Evolutionary conservation across 2,888 invertebrate species (phyloP), one percentile per base, ranked within the genome.

Genomic region (Volucella bombylans): DNA sequence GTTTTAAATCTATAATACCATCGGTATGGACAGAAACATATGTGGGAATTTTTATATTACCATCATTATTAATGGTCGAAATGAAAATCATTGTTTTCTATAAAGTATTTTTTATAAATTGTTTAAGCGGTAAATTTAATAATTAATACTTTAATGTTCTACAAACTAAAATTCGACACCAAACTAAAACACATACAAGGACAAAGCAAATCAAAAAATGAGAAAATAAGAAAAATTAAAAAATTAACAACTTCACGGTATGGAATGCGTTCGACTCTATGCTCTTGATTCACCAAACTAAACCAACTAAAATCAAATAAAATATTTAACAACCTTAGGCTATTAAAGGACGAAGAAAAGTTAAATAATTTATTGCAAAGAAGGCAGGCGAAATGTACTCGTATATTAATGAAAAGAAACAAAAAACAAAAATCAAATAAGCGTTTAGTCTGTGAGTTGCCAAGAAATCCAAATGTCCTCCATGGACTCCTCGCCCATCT

Each of bases 391-490:
- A 31, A 31, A 31, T 31, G 31, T 31, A 31, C 31, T n/a, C n/a
- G n/a, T n/a, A n/a, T n/a, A 31, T 31, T 6, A 31, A 31, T 57
- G 11, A 68, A 12, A 41, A 38, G 39, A 23, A 61, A 10, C 4
- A 50, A 14, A 47, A 39, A 39, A 47, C 23, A n/a, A 1, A 47
- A 47, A 49, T 49, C 1, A 31, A 31, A 54, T 62, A 23, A 43
- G 39, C 11, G 47, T 65, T 69, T 80, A 82, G 45, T 68, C 69
- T 47, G 52, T 54, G 15, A 38, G 74, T 72, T 68, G 69, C 88
- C 86, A 90, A 59, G 90, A 90, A 62, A 88, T 87, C 97, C 97
- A 97, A 91, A 97, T 96, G 92, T 96, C 96, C 92, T 95, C 95
- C 93, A 97, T 94, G 90, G 95, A 95, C 45, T 88, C 88, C 90